Conservation (phyloP, 2,888 invertebrate genomes). For the Lamellibrachia columna region DNA sequence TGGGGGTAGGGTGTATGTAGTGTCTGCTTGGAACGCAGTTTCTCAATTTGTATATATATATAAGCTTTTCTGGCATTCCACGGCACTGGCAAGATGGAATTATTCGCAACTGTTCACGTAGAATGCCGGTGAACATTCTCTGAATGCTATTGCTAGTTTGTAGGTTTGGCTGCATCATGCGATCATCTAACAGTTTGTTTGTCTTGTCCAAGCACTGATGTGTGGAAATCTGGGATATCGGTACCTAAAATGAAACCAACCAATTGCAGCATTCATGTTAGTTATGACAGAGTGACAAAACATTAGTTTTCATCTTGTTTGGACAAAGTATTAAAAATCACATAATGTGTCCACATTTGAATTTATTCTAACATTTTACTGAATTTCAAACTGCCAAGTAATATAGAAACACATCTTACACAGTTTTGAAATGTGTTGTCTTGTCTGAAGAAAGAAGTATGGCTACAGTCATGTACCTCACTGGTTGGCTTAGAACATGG, state of each 20-base stretch:
- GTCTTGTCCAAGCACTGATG: not conserved
- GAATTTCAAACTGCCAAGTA: no score
- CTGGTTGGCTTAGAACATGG: not conserved
- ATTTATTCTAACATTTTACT: no score
- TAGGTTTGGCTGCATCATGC: not conserved
- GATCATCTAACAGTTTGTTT: not conserved
- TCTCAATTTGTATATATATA: conserved; percentile 13
- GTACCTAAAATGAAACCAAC: not conserved
- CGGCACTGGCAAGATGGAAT: not conserved
- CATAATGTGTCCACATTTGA: no score
- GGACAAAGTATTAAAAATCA: no score
- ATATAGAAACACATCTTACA: no score
- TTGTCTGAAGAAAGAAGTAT: no score
- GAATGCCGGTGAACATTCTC: not conserved
- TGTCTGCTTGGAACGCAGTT: not conserved
- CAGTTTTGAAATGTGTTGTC: no score
- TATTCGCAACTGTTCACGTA: not conserved
- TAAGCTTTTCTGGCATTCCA: conserved; percentile 16
- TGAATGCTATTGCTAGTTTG: not conserved
- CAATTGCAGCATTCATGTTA: not conserved
- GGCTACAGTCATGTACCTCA: no score
- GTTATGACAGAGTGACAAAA: no score
- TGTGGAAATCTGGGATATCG: not conserved
- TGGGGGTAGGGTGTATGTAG: not conserved
- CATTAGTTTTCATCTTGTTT: no score